These are phyloP conservation scores for Paedocypris sp. DNA, from an alignment of 2,113 vertebrate species.

Conservation along the genomic window DNA sequence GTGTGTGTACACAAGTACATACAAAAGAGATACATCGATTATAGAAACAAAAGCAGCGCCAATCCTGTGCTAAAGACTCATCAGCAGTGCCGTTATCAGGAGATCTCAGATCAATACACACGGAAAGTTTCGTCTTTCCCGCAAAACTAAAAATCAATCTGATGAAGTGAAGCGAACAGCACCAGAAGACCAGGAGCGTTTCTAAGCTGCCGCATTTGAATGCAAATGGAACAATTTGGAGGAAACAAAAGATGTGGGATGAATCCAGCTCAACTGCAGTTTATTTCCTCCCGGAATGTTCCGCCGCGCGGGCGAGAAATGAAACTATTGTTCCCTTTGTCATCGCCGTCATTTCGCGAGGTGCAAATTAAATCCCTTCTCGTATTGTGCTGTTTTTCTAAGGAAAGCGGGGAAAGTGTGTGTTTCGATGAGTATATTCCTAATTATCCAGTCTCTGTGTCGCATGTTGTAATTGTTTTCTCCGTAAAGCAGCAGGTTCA, in stretches of 20 bases:
- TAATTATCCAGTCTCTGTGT: background rate
- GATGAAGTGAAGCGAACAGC: background rate
- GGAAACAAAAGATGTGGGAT: conserved; percentile 8
- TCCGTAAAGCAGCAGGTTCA: no score
- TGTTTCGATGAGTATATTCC: background rate
- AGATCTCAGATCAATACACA: no score
- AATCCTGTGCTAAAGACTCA: no score
- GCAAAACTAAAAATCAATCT: background rate
- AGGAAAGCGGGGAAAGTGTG: conserved; percentile 4
- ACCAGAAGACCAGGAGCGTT: background rate
- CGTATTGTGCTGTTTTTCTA: background rate
- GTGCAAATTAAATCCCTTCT: conserved; percentile 28
- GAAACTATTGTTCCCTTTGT: conserved; percentile 27
- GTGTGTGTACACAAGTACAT: no score
- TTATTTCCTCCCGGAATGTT: conserved; percentile 32
- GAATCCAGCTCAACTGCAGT: conserved; percentile 30
- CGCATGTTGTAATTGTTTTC: background rate
- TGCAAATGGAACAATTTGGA: background rate
- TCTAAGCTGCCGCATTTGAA: conserved; percentile 6
- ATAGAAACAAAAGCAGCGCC: no score
- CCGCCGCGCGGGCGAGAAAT: conserved; percentile 8
- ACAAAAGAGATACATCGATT: no score
- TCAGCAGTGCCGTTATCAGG: no score
- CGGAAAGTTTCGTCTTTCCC: background rate
- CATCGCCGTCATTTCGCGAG: conserved; percentile 21